Conservation (phyloP, 2,113 vertebrate species). For the Eleginops maclovinus region DNA sequence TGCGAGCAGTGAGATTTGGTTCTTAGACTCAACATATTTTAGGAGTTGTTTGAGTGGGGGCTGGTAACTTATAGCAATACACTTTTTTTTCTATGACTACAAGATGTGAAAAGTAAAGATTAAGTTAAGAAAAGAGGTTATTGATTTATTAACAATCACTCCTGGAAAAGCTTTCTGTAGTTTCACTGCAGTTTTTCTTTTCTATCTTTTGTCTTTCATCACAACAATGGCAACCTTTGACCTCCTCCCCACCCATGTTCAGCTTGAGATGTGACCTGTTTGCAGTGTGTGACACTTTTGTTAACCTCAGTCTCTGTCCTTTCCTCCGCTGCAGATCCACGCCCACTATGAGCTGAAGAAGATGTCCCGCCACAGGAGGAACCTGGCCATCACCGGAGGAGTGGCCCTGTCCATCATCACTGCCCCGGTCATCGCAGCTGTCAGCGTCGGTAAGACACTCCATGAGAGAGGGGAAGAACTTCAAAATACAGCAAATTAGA, state of each 20-base stretch:
- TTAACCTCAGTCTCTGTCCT: neutral
- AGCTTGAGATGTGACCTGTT: neutral
- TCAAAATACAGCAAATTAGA: neutral
- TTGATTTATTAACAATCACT: no score
- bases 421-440: constrained; percentile 96
- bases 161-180: no score
- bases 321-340: constrained; percentile 89
- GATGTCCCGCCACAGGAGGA: constrained; percentile 93
- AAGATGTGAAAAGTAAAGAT: no score
- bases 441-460: constrained; percentile 92
- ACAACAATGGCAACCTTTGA: neutral
- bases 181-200: no score
- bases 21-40: neutral
- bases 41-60: no score
- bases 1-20: neutral
- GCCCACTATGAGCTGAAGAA: constrained; percentile 97
- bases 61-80: no score
- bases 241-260: neutral
- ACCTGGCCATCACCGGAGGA: constrained; percentile 96
- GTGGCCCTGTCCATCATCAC: constrained; percentile 96
- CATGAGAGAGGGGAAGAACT: neutral
- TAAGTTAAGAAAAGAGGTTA: no score
- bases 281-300: neutral
- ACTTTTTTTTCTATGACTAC: no score
- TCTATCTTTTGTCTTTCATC: neutral